Conservation (phyloP, 1,140 invertebrate species). For the Eupristina koningsbergeri region DNA sequence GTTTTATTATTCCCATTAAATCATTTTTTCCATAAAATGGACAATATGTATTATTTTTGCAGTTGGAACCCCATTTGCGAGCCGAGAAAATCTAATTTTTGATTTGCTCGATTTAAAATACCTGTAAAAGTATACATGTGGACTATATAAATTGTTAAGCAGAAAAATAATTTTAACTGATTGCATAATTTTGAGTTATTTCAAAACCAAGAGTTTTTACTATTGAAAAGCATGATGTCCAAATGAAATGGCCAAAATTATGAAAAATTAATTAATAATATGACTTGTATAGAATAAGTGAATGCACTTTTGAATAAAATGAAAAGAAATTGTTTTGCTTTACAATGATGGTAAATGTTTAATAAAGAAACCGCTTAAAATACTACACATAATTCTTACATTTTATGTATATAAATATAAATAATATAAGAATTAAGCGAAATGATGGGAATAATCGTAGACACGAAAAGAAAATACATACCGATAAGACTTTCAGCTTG, state of each 20-base stretch:
- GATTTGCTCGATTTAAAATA: slow-evolving; percentile 28
- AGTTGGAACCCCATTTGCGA: neutral
- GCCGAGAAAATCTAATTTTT: slow-evolving; percentile 8
- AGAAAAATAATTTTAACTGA: slow-evolving; percentile 17
- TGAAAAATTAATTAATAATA: neutral
- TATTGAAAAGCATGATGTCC: no score
- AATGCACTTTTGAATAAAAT: neutral
- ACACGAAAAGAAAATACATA: slow-evolving; percentile 21
- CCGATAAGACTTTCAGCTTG: neutral
- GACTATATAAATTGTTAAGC: neutral
- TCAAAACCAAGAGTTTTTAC: no score
- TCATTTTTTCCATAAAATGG: slow-evolving; percentile 12
- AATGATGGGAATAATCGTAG: slow-evolving; percentile 27
- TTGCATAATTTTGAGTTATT: neutral
- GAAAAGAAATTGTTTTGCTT: neutral
- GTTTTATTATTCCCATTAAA: slow-evolving; percentile 21
- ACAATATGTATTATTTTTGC: slow-evolving; percentile 16
- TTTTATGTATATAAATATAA: slow-evolving; percentile 15
- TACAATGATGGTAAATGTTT: slow-evolving; percentile 34
- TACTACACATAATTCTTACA: slow-evolving; percentile 20
- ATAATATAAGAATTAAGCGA: slow-evolving; percentile 31
- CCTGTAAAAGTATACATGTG: slow-evolving; percentile 26
- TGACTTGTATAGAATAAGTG: neutral
- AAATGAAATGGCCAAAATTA: no score
- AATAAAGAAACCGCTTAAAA: slow-evolving; percentile 34